These are phyloP conservation scores for Anser cygnoides DNA, from an alignment of 2,113 vertebrate genomes.

Conservation along the genomic window DNA sequence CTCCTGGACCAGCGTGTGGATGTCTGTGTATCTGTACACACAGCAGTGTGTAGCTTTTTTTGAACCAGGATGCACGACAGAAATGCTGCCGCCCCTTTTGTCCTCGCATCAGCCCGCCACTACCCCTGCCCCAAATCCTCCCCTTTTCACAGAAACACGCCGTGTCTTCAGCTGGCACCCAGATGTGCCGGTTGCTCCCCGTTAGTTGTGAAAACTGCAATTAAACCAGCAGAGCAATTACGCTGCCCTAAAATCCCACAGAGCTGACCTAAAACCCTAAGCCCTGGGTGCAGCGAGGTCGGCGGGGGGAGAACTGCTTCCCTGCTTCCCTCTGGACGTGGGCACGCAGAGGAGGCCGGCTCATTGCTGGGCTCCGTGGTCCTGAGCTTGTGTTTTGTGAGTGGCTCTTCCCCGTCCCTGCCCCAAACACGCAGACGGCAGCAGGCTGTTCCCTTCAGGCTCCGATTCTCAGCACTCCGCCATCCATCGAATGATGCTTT, in stretches of 20 bases:
- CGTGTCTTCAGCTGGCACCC: neutral
- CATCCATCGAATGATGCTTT: slow-evolving; percentile 67
- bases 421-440: neutral
- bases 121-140: neutral
- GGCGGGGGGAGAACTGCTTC: neutral
- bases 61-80: slow-evolving; percentile 49
- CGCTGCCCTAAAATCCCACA: neutral
- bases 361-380: neutral
- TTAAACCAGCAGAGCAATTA: neutral
- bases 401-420: slow-evolving; percentile 20
- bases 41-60: neutral
- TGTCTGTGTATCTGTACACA: neutral
- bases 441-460: slow-evolving; percentile 73
- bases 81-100: neutral
- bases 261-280: neutral
- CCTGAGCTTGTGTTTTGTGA: slow-evolving; percentile 73
- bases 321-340: neutral
- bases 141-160: rapidly evolving
- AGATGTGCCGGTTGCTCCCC: neutral
- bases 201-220: neutral
- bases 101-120: rapidly evolving
- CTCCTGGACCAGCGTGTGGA: neutral
- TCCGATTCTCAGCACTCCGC: slow-evolving; percentile 77
- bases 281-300: neutral
- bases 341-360: neutral